A percentile compares a stretch with the other conserved stretches of the same genome.
phyloP scores from a whole-genome alignment of 2,888 invertebrate species.

The Homarus gammarus region DNA sequence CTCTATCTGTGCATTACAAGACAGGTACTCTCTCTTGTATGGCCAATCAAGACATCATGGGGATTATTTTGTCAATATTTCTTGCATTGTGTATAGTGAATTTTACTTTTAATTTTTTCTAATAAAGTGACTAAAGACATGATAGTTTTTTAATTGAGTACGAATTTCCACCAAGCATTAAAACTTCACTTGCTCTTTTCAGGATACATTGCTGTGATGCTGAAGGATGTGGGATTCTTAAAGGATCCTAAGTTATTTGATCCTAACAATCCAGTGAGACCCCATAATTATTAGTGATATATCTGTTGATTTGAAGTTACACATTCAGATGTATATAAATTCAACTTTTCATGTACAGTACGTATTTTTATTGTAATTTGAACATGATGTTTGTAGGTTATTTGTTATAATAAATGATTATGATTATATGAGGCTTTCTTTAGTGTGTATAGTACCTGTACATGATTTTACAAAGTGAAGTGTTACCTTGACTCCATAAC shows the following conservation, averaged over 20 bases:
- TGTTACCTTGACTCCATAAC: too few species aligned
- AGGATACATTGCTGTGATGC: conserved; percentile 89
- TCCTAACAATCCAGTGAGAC: conserved; percentile 87
- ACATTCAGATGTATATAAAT: not conserved
- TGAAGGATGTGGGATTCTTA: conserved; percentile 89
- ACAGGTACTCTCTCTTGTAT: too few species aligned
- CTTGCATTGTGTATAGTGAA: not conserved
- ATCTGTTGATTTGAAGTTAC: too few species aligned
- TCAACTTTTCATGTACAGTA: not conserved
- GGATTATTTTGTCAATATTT: conserved; percentile 4
- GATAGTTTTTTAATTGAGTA: not conserved
- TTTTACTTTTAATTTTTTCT: not conserved
- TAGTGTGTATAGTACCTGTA: too few species aligned
- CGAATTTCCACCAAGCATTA: not conserved
- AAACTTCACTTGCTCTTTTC: conserved; percentile 78
- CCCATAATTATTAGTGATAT: conserved; percentile 69
- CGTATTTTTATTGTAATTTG: too few species aligned
- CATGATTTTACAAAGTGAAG: too few species aligned
- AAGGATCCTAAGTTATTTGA: conserved; percentile 95
- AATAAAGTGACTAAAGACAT: not conserved
- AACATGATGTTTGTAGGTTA: too few species aligned
- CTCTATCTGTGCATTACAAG: too few species aligned
- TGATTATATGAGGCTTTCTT: too few species aligned
- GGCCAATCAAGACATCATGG: too few species aligned
- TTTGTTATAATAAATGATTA: too few species aligned